Evolutionary conservation across 2,113 vertebrate species (phyloP).

Genomic region (Percina caprodes): DNA sequence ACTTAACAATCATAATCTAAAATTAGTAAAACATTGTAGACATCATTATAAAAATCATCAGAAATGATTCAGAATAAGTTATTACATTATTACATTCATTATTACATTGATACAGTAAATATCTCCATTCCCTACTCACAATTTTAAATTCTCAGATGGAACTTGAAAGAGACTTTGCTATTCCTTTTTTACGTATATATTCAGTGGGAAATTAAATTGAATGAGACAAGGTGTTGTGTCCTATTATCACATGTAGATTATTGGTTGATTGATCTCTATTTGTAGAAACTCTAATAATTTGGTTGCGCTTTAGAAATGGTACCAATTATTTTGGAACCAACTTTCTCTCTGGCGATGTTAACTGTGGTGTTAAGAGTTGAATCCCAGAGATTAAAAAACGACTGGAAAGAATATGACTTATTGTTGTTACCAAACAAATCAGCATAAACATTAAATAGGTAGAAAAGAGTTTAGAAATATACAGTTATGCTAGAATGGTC

Average conservation of each 20-base stretch:
- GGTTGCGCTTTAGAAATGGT: background rate
- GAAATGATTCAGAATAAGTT: too few species aligned
- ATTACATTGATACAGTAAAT: too few species aligned
- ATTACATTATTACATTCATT: too few species aligned
- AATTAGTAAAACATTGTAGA: too few species aligned
- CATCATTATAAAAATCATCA: too few species aligned
- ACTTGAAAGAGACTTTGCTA: too few species aligned
- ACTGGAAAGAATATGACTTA: background rate
- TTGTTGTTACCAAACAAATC: background rate
- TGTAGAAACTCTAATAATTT: background rate
- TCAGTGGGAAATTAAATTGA: background rate
- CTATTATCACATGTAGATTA: background rate
- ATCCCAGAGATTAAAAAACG: background rate
- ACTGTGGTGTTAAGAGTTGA: background rate
- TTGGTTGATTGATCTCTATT: background rate
- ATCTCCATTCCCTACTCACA: too few species aligned
- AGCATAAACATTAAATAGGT: background rate
- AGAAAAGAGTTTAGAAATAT: background rate
- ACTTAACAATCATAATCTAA: too few species aligned
- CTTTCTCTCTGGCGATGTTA: background rate
- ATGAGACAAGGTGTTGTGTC: background rate
- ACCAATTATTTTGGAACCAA: background rate
- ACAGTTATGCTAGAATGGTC: background rate
- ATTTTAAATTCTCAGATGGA: too few species aligned
- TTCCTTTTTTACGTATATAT: too few species aligned